phyloP scores from a whole-genome alignment of 92 coral and sea anemone species.

The Siderastrea siderea region DNA sequence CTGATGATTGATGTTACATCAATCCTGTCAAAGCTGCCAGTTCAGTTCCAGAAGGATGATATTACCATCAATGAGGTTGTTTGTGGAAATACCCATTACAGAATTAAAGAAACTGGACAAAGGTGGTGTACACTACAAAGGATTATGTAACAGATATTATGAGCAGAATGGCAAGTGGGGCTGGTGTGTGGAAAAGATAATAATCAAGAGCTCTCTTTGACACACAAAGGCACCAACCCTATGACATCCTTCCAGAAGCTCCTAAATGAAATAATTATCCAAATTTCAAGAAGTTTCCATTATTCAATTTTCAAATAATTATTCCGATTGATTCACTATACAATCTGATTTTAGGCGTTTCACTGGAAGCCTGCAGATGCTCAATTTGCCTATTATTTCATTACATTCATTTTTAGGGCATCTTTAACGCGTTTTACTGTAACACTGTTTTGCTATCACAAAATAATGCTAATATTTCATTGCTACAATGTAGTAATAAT shows the following conservation, averaged over 20 bases:
- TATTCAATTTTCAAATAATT: no score
- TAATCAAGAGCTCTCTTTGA: slow-evolving; percentile 14
- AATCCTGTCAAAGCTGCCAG: slow-evolving; percentile 34
- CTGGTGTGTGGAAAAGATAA: slow-evolving; percentile 25
- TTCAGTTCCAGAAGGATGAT: slow-evolving; percentile 39
- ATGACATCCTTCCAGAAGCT: slow-evolving; percentile 12
- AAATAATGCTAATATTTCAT: no score
- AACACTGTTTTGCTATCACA: no score
- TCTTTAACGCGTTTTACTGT: no score
- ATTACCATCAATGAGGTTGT: slow-evolving; percentile 35
- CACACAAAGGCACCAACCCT: slow-evolving; percentile 14
- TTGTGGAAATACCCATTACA: slow-evolving; percentile 21
- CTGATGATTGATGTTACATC: slow-evolving; percentile 46
- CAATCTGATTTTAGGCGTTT: no score
- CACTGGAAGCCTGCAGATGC: no score
- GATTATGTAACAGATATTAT: slow-evolving; percentile 16
- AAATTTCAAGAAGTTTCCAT: no score
- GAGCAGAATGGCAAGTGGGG: not conserved
- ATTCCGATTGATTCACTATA: no score
- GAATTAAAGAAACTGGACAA: slow-evolving; percentile 12
- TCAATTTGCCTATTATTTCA: no score
- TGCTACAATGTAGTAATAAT: no score
- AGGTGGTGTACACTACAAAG: slow-evolving; percentile 31
- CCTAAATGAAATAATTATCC: not conserved
- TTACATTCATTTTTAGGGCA: no score